Evolutionary conservation across 2,888 invertebrate genomes (phyloP).

Genomic region (Rhynchonema sp.): DNA sequence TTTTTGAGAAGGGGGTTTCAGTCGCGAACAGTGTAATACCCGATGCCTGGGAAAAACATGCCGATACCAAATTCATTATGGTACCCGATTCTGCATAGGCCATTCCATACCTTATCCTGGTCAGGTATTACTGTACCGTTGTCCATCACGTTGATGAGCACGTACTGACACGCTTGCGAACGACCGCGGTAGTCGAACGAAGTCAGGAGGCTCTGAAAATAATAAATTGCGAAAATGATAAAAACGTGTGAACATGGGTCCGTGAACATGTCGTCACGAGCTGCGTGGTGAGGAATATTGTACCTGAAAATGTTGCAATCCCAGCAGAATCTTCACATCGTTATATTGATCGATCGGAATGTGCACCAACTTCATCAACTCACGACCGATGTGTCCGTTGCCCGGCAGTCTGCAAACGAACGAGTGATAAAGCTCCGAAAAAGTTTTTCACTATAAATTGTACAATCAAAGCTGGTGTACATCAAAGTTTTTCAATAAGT

Average conservation of each 20-base stretch:
- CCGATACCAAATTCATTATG: too few relatives aligned
- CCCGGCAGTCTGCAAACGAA: slow-evolving; percentile 48
- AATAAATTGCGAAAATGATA: too few relatives aligned
- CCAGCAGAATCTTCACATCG: slow-evolving; percentile 56
- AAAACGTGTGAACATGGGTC: too few relatives aligned
- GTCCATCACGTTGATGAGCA: slow-evolving; percentile 65
- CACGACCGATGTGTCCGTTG: slow-evolving; percentile 66
- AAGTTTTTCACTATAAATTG: too few relatives aligned
- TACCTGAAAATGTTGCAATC: not conserved
- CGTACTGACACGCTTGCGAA: slow-evolving; percentile 61
- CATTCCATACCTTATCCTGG: slow-evolving; percentile 41
- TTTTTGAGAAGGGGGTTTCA: too few relatives aligned
- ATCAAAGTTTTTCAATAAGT: not conserved
- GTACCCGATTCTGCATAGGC: too few relatives aligned
- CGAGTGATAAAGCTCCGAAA: too few relatives aligned
- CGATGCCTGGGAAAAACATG: too few relatives aligned
- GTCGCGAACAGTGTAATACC: too few relatives aligned
- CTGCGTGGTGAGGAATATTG: too few relatives aligned
- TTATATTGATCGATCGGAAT: slow-evolving; percentile 87
- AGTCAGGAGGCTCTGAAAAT: slow-evolving; percentile 45
- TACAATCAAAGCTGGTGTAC: too few relatives aligned
- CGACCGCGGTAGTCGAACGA: slow-evolving; percentile 66
- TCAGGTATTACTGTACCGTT: slow-evolving; percentile 66
- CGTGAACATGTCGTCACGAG: too few relatives aligned
- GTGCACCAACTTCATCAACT: slow-evolving; percentile 72